Base-by-base conservation (phyloP, 2,888 invertebrate species). In the Xestobium rufovillosum region DNA sequence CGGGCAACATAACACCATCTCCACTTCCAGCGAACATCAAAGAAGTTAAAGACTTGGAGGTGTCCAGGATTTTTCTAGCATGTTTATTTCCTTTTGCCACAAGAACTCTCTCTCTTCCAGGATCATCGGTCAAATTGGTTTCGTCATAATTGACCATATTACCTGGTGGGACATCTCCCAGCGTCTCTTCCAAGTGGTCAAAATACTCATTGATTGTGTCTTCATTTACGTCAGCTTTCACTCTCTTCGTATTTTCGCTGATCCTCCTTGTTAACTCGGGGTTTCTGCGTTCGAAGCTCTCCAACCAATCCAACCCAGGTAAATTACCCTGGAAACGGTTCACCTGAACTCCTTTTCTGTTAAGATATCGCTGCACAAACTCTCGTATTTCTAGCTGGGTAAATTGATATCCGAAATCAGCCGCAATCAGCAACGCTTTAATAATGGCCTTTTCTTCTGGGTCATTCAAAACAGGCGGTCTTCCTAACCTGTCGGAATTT, bases 21-120 rank as follows among this genome's bases (percentile, higher is more conserved):
- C 8, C 23, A 23, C 23, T 23, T 23, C n/a, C 23, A 23, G 23
- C 23, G n/a, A 23, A 23, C 23, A 23, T 23, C 23, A 23, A 23
- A 23, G 23, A 8, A 23, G 23, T 23, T 23, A n/a, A 23, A 23
- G 23, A 23, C 23, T 23, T 23, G n/a, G 23, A 23, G 23, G 23
- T 23, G 23, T 23, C n/a, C 23, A 23, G 23, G 23, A 23, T 23
- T 23, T n/a, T 23, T 23, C 8, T 23, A 23, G 23, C 23, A 23
- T 23, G 23, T 23, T 23, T 23, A 23, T 23, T 23, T 23, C 23
- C 23, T 23, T n/a, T 23, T 23, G 23, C 23, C 23, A 23, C 23
- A 23, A 8, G n/a, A 23, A n/a, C 23, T 23, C n/a, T 23, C 23
- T 23, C 8, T 23, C 23, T 23, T 23, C 23, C 23, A 23, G 23